Evolutionary conservation across 2,888 invertebrate genomes (phyloP).

Genomic region (Ectemnius continuus): DNA sequence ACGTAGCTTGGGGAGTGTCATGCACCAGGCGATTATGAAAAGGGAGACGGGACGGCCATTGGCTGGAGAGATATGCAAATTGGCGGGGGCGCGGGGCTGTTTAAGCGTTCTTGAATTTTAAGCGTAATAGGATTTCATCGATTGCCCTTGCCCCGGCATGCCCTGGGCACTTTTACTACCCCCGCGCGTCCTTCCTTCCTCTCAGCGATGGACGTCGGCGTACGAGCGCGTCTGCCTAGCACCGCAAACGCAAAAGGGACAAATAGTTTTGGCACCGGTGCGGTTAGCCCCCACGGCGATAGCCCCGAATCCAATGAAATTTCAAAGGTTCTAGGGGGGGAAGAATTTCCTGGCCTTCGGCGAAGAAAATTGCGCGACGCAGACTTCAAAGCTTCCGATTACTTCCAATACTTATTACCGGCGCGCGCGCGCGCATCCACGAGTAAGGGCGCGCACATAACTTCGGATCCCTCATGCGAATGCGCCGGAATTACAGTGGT

Average conservation of each 20-base stretch:
- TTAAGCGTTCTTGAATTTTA: conserved; percentile 56
- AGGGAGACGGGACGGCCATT: conserved; percentile 22
- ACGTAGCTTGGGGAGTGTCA: conserved; percentile 24
- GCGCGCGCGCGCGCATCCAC: too few relatives aligned
- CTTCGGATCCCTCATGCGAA: too few relatives aligned
- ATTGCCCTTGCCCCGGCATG: conserved; percentile 29
- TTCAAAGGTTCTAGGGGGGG: conserved; percentile 2
- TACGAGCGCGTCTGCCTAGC: too few relatives aligned
- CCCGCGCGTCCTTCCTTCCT: neutral
- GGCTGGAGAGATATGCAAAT: conserved; percentile 45
- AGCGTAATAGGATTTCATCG: conserved; percentile 59
- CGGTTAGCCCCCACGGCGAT: neutral
- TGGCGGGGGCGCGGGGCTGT: conserved; percentile 28
- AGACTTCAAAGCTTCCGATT: too few relatives aligned
- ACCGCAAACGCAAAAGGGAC: conserved; percentile 5
- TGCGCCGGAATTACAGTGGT: too few relatives aligned
- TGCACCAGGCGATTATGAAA: conserved; percentile 37
- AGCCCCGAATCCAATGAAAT: conserved; percentile 16
- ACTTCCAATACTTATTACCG: too few relatives aligned
- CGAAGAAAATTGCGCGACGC: too few relatives aligned
- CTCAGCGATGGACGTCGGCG: neutral
- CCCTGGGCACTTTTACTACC: conserved; percentile 4
- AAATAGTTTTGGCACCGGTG: conserved; percentile 13
- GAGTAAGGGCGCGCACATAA: too few relatives aligned
- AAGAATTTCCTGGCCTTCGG: conserved; percentile 3